Base-by-base conservation (phyloP, 2,113 vertebrate genomes). In the Rhea americana region DNA sequence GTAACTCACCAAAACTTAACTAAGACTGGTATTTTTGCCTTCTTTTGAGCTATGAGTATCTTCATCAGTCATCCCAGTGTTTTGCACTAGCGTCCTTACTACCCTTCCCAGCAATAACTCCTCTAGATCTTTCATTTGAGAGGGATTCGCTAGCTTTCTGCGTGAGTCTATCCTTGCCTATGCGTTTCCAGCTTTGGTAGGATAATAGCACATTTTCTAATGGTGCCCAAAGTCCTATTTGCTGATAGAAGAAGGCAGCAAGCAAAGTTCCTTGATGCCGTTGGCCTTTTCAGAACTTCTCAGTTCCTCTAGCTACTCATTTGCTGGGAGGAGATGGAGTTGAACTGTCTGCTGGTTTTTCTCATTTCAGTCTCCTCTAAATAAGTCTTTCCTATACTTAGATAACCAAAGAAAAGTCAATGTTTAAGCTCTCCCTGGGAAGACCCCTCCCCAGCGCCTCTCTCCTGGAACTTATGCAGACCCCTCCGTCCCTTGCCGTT, bases 51-150 rank as follows among this genome's bases (percentile, higher is more conserved):
- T 53, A 1, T 43, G 19, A 9, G 3, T 30, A 35, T 24, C 50
- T 35, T 0, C 18, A 35, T 37, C 13, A 35, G 24, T 25, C 26
- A 56, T 4, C 4, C 6, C 37, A 41, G 20, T 3, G 8, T 59
- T 72, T 75, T 47, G 5, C 35, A 13, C 8, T 61, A 8, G 11
- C 70, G 13, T 55, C 17, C 4, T 9, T 67, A 15, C 19, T 63
- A 1, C 6, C 66, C 13, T 73, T 91, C 16, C 20, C 10, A 61
- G 13, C 17, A 61, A 26, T 11, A 58, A 35, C 13, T 80, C 18
- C 7, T 68, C 26, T 65, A 43, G 37, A 32, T 61, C 19, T 21
- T 70, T 83, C 0, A 0, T 7, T 8, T 14, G 4, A 63, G 2
- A 63, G 26, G 39, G 7, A 30, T 32, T 70, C 41, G 13, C 19